phyloP scores from a whole-genome alignment of 64 coral and sea anemone species.

The Platygyra sinensis region DNA sequence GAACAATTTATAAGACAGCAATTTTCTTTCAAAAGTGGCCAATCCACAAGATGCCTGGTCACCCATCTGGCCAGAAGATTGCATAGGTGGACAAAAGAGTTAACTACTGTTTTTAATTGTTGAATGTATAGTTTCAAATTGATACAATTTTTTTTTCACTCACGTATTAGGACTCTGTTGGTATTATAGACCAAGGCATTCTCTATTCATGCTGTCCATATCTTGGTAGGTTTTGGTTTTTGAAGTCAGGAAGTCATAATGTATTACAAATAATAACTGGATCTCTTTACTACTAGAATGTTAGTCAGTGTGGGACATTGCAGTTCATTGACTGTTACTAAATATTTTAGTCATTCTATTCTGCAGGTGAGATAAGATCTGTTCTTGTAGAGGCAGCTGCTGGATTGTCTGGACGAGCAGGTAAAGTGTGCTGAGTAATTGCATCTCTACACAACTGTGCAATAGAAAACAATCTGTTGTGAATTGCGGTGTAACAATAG shows the following conservation, averaged over 20 bases:
- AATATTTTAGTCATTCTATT: background rate
- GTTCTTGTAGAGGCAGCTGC: slow-evolving; percentile 79
- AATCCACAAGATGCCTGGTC: too few species aligned
- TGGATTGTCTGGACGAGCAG: slow-evolving; percentile 45
- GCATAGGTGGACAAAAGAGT: background rate
- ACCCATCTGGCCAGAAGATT: too few species aligned
- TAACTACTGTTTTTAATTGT: background rate
- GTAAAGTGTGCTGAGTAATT: background rate
- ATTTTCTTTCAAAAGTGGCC: too few species aligned
- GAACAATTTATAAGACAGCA: too few species aligned
- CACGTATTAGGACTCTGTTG: slow-evolving; percentile 60
- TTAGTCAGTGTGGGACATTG: too few species aligned
- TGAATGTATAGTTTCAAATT: background rate
- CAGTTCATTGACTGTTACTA: too few species aligned
- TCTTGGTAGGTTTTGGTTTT: slow-evolving; percentile 59
- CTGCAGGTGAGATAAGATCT: slow-evolving; percentile 78
- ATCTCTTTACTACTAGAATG: too few species aligned
- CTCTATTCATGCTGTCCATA: slow-evolving; percentile 89
- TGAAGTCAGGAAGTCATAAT: too few species aligned
- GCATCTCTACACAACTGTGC: too few species aligned
- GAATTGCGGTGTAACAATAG: too few species aligned
- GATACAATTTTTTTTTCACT: background rate
- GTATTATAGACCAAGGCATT: slow-evolving; percentile 82
- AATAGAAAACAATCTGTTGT: too few species aligned
- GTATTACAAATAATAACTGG: too few species aligned